Conservation (phyloP, 2,113 vertebrate species). For the Sebastes schlegelii region DNA sequence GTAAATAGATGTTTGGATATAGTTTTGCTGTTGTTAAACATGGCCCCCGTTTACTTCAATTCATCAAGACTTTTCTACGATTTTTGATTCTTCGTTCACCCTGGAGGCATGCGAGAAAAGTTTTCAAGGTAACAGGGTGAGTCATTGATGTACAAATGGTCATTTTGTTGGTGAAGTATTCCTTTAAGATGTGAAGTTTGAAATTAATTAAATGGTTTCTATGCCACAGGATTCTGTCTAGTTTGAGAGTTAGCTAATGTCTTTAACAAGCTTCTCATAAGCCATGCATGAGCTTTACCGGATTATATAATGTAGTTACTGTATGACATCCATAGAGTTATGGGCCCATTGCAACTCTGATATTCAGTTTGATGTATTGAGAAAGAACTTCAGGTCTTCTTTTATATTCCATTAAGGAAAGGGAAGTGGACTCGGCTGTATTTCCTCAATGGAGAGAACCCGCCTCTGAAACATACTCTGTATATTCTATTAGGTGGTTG, state of each 20-base stretch:
- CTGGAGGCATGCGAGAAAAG: no score
- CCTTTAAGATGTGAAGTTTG: background rate
- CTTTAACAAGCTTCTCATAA: constrained; percentile 3
- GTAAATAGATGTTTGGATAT: no score
- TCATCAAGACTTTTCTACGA: no score
- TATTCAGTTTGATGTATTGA: background rate
- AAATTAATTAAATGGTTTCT: background rate
- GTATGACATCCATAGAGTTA: background rate
- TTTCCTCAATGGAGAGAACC: background rate
- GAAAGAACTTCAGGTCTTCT: background rate
- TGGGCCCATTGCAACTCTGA: no score
- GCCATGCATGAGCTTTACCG: background rate
- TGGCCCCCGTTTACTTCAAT: no score
- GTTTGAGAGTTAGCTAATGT: background rate
- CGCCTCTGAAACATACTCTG: background rate
- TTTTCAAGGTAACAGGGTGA: no score
- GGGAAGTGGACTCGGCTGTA: background rate
- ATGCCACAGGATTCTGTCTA: background rate
- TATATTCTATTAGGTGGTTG: constrained; percentile 24
- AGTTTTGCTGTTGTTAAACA: no score
- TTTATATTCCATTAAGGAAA: background rate
- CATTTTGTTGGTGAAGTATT: background rate
- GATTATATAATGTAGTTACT: background rate
- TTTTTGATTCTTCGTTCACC: no score
- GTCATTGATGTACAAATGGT: background rate